Evolutionary conservation across 2,113 vertebrate genomes (phyloP).

Genomic region (Drymodes brunneopygia): DNA sequence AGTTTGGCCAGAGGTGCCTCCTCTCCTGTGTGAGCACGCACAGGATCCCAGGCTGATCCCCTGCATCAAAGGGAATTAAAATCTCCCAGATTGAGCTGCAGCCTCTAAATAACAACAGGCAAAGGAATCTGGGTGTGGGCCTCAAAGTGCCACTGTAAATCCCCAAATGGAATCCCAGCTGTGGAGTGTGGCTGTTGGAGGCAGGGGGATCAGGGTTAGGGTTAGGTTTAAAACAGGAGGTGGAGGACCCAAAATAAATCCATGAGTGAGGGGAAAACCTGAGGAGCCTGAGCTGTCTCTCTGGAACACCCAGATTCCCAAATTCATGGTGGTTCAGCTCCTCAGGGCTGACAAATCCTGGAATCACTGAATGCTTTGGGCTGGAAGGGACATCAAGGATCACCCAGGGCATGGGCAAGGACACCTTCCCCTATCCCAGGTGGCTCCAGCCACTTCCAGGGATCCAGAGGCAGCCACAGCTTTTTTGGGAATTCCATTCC

Average conservation of each 20-base stretch:
- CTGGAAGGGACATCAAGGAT: background rate
- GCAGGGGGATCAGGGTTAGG: background rate
- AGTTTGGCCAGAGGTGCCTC: background rate
- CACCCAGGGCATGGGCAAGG: background rate
- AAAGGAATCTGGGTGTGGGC: slow-evolving; percentile 35
- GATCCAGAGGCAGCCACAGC: background rate
- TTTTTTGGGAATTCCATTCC: background rate
- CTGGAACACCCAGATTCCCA: background rate
- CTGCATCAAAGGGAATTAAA: background rate
- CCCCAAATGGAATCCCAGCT: background rate
- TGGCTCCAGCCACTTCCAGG: background rate
- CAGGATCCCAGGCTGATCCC: background rate
- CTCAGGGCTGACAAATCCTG: background rate
- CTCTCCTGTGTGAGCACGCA: background rate
- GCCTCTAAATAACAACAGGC: background rate
- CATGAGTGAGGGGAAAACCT: accelerated
- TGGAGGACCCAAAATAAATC: background rate
- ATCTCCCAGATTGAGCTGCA: background rate
- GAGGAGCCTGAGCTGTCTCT: background rate
- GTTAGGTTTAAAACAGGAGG: background rate
- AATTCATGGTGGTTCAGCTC: background rate
- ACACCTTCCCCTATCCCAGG: background rate
- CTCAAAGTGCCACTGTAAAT: background rate
- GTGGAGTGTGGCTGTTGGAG: background rate
- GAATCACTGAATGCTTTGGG: background rate